phyloP scores from a whole-genome alignment of 2,113 vertebrate genomes.

The Tretioscincus oriximinensis region DNA sequence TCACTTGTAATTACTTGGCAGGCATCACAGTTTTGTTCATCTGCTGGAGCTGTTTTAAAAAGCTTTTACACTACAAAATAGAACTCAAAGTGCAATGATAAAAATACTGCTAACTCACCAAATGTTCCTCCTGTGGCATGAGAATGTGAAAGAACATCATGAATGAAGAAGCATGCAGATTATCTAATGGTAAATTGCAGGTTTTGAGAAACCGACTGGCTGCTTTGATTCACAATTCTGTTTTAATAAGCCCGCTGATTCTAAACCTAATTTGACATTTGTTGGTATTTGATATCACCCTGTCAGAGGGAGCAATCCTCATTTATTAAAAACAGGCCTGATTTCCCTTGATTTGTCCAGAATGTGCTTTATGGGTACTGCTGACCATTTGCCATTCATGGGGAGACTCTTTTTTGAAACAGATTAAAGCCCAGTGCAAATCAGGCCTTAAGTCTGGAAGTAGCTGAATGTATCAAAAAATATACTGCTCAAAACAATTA shows the following conservation, averaged over 20 bases:
- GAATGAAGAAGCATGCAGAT: conserved; percentile 8
- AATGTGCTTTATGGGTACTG: too few relatives aligned
- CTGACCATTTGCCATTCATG: too few relatives aligned
- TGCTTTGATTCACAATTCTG: neutral
- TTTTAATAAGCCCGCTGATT: conserved; percentile 1
- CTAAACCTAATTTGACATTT: neutral
- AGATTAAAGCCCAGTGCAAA: too few relatives aligned
- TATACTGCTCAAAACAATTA: too few relatives aligned
- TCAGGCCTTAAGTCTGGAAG: neutral
- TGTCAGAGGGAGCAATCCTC: neutral
- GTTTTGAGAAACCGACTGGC: neutral
- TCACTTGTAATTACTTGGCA: neutral
- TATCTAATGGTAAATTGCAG: neutral
- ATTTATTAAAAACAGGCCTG: conserved; percentile 1
- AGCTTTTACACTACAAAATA: neutral
- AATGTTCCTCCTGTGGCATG: neutral
- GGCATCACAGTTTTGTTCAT: neutral
- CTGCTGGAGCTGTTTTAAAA: too few relatives aligned
- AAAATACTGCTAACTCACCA: neutral
- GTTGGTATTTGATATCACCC: neutral
- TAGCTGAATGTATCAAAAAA: neutral
- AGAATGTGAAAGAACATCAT: neutral
- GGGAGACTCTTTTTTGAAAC: too few relatives aligned
- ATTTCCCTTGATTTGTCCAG: too few relatives aligned
- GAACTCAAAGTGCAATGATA: neutral